These are phyloP conservation scores for Leucoraja erinaceus DNA, from an alignment of 2,113 vertebrate species.

Conservation along the genomic window DNA sequence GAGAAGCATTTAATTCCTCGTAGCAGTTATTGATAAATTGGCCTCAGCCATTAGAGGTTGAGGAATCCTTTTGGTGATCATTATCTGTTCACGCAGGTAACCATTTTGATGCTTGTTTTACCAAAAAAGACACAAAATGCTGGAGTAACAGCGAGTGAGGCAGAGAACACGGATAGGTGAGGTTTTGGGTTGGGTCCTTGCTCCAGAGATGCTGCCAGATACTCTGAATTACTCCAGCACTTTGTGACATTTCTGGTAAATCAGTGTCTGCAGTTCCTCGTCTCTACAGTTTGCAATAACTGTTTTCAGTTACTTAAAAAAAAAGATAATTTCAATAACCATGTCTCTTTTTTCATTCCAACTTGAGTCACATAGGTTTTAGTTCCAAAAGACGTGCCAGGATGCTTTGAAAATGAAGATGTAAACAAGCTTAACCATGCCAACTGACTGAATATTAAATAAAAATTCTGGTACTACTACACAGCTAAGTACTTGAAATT, in stretches of 20 bases:
- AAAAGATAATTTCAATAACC: background rate
- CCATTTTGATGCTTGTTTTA: background rate
- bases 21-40: background rate
- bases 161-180: too few relatives aligned
- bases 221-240: too few relatives aligned
- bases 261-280: too few relatives aligned
- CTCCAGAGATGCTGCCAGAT: too few relatives aligned
- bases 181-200: too few relatives aligned
- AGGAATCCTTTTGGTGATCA: background rate
- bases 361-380: background rate
- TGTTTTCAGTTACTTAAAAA: background rate
- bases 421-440: background rate
- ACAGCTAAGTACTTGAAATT: background rate
- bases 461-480: background rate
- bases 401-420: background rate
- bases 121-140: too few relatives aligned
- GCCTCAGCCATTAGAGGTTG: background rate
- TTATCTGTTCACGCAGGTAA: background rate
- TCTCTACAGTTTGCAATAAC: too few relatives aligned
- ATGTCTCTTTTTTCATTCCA: background rate
- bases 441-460: background rate
- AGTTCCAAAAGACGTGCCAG: background rate
- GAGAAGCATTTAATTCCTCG: background rate
- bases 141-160: too few relatives aligned
- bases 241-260: too few relatives aligned